Evolutionary conservation across 2,113 vertebrate genomes (phyloP), one percentile per base, ranked within the genome.

Genomic region (Pungitius pungitius): DNA sequence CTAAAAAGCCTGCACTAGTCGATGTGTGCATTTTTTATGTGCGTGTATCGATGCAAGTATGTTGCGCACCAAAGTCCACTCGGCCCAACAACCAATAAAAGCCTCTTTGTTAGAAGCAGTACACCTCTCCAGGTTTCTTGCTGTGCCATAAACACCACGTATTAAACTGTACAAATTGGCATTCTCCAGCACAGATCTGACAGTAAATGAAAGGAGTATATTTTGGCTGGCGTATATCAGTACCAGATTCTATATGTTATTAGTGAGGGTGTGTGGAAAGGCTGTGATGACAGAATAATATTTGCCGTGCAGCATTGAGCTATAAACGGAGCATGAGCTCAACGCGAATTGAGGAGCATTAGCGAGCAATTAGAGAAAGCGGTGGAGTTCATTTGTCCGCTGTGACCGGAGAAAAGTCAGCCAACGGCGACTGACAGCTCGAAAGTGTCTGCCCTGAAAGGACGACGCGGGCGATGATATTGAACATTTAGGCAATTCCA

Each of bases 81-180:
- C 55, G 33, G 45, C 59, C 40, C 63, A 73, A 76, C 52, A 86
- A 89, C 81, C 72, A 81, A 87, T 85, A 77, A 87, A 69, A 62
- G 77, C 65, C 40, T 80, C 85, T 84, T 91, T 86, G 88, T 85
- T 85, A 54, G 66, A 62, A 70, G 54, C 77, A 73, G 60, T 49
- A 49, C 73, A 72, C 40, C 65, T 68, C 35, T 51, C 72, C 24
- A 42, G 39, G 49, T 67, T 69, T 43, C 59, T 78, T 60, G 55
- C 65, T 63, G 72, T 54, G 60, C 69, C 81, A 79, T 90, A 85
- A 90, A 91, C 84, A 81, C 81, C 54, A 84, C 64, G 82, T 84
- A 85, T 89, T 88, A 83, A 86, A 81, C 45, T 20, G 51, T 37
- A 81, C 57, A 66, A 86, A 82, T 39, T 81, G 84, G 83, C 82